Evolutionary conservation across 2,888 invertebrate genomes (phyloP), one percentile per base, ranked within the genome.

Genomic region (Oscheius sp.): DNA sequence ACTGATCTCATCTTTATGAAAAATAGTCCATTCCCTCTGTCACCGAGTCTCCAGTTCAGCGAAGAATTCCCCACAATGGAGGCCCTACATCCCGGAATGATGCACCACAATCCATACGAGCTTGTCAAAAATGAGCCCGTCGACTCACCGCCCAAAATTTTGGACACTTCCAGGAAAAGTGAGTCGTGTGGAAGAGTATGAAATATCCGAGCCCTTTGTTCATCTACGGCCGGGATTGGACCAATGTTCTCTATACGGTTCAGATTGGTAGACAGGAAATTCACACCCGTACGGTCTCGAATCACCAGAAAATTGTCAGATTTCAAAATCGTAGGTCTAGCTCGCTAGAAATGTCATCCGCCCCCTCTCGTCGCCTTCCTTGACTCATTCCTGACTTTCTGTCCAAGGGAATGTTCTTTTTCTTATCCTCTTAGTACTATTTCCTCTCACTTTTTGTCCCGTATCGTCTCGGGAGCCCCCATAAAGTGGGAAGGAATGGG

Each of bases 21-120:
- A 42, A 42, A 9, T 42, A 33, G 60, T 42, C 60, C 47, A 57
- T 57, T 57, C 57, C 57, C 57, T 57, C 57, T 21, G 53, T 58
- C 58, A 32, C 35, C 33, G 11, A 29, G 11, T 58, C 58, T 62
- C 62, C 33, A 42, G 42, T 42, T 42, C 42, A 42, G 42, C 42
- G 55, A 55, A 55, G 55, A 33, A 51, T 50, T 51, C 10, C n/a
- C 33, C 35, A 35, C 10, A 35, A 68, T 68, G 68, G 68, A 68
- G 53, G 37, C 57, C n/a, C 33, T 55, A 9, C 68, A 68, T 37
- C 63, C 63, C 21, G 63, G 63, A n/a, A 75, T 81, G 77, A 71
- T 79, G 73, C 79, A 82, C 63, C 82, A 82, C 63, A 82, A 81
- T 71, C 82, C 82, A 35, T 84, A 84, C 65, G 84, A 84, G 1